Base-by-base conservation (phyloP, 1,140 invertebrate species). In the Heterodera carotae region DNA sequence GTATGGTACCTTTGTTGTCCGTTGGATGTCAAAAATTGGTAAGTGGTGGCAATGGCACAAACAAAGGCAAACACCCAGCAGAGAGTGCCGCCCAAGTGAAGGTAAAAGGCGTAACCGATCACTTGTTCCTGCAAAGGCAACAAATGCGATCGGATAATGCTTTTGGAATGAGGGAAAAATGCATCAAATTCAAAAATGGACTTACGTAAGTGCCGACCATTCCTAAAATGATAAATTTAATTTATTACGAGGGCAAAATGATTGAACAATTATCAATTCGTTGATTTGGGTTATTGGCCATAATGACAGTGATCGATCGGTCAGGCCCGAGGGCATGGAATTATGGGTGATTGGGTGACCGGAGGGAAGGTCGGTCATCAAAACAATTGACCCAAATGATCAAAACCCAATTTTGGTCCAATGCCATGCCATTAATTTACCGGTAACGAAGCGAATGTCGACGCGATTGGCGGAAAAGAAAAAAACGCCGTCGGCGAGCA, bases 31-130 rank as follows among this genome's bases (percentile, higher is more conserved):
- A 86, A 60, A 78, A 86, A 88, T 66, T 88, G 88, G 76, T 88
- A 86, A 5, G 87, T 88, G 25, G 85, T 86, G 10, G 79, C 34
- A 10, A 88, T 70, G 1, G 83, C 80, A 62, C 76, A 82, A 18
- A 86, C 27, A 68, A 88, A 86, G 22, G 87, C 85, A 43, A 76
- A 48, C 8, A 77, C 62, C 83, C 83, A 88, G 59, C 77, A 80
- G 25, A 87, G 36, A 36, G 86, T 86, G 53, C 85, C 85, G 36
- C 87, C 68, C 68, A 86, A 75, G 75, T 86, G 85, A 2, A 86
- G 73, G 71, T 88, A 86, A 76, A 86, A 86, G 29, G 86, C 86
- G 69, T 88, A 86, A 12, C 85, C 85, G 68, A 87, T 85, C 53
- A 76, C 48, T 74, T 86, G 84, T 68, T 85, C 82, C 56, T 82